Evolutionary conservation across 2,113 vertebrate genomes (phyloP).

Genomic region (Amphilophus citrinellus): DNA sequence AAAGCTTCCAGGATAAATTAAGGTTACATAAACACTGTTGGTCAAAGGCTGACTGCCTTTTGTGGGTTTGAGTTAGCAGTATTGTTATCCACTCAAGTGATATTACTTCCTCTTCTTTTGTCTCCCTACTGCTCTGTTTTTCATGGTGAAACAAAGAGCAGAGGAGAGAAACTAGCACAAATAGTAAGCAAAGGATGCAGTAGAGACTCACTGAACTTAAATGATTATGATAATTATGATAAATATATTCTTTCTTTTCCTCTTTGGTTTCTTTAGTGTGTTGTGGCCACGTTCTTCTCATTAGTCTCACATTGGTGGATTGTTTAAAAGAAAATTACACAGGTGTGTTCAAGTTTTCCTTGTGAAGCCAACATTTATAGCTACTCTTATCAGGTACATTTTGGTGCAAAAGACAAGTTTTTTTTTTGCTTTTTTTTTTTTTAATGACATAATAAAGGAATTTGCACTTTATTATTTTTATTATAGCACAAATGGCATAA

Average conservation of each 20-base stretch:
- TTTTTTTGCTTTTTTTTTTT: neutral
- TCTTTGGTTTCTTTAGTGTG: neutral
- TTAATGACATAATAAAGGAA: neutral
- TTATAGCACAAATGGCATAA: neutral
- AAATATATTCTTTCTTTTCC: neutral
- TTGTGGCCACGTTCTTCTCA: neutral
- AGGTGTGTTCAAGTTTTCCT: neutral
- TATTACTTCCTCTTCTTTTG: neutral
- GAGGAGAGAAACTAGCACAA: neutral
- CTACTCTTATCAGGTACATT: neutral
- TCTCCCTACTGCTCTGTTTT: neutral
- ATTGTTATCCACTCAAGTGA: neutral
- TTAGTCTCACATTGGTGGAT: neutral
- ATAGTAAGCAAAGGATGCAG: neutral
- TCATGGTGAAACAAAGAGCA: neutral
- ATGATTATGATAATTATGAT: fast-evolving
- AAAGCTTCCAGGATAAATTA: neutral
- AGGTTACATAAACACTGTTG: fast-evolving
- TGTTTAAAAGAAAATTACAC: neutral
- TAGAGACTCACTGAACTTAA: neutral
- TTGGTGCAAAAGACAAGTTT: neutral
- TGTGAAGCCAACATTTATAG: neutral
- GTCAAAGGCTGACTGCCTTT: neutral
- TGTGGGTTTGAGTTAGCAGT: neutral
- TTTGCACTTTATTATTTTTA: too few species aligned